phyloP scores from a whole-genome alignment of 2,888 invertebrate genomes.

The Sminthurinus aureus region DNA sequence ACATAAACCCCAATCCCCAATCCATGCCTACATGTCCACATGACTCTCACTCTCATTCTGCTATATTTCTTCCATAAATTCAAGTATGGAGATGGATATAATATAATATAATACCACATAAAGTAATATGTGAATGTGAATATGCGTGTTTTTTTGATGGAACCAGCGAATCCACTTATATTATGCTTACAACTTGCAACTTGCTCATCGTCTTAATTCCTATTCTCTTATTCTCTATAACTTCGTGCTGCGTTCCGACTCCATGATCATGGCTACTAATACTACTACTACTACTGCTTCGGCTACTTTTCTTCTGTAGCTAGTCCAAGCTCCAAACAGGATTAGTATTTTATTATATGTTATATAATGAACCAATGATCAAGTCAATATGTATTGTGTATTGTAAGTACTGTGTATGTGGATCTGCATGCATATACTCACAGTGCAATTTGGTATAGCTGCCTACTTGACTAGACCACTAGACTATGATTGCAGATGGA shows the following conservation, averaged over 20 bases:
- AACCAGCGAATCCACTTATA: constrained; percentile 30
- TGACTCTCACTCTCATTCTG: constrained; percentile 30
- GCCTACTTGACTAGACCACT: background rate
- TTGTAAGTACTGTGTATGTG: background rate
- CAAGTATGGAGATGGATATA: background rate
- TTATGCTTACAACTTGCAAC: constrained; percentile 21
- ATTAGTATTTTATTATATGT: background rate
- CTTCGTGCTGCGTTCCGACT: constrained; percentile 34
- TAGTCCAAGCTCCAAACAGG: too few species aligned
- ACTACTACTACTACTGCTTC: background rate
- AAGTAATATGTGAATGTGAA: background rate
- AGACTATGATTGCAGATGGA: background rate
- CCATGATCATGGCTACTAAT: constrained; percentile 35
- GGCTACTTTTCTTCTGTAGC: background rate
- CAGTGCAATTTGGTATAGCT: background rate
- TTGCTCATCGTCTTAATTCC: constrained; percentile 44
- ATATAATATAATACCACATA: too few species aligned
- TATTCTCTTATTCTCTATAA: constrained; percentile 27
- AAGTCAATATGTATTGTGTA: too few species aligned
- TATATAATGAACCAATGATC: background rate
- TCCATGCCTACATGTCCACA: constrained; percentile 4
- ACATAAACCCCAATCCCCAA: background rate
- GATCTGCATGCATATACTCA: background rate
- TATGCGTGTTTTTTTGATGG: constrained; percentile 12
- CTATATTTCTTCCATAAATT: background rate